A percentile compares a stretch with the other conserved stretches of the same genome.
Evolutionary conservation across 1,140 invertebrate genomes (phyloP).

Genomic region (Aphaenogaster floridana): DNA sequence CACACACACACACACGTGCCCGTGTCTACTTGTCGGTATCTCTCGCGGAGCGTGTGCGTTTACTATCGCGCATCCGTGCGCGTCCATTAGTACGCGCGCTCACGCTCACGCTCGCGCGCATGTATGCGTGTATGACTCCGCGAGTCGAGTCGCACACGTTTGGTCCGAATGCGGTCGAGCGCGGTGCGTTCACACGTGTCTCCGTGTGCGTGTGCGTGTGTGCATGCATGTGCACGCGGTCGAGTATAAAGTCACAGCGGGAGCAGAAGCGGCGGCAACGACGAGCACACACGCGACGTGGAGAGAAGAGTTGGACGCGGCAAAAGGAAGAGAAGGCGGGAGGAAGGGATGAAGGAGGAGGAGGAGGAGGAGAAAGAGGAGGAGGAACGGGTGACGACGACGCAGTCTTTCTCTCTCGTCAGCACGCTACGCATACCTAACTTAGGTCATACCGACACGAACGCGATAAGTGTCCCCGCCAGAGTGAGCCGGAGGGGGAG

Average conservation of each 20-base stretch:
- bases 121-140: too few species aligned
- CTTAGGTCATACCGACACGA: conserved; percentile 73
- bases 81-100: conserved; percentile 50
- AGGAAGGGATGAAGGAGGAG: background rate
- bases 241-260: conserved; percentile 68
- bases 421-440: conserved; percentile 72
- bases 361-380: background rate
- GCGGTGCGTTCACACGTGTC: conserved; percentile 6
- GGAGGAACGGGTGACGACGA: conserved; percentile 33
- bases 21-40: conserved; percentile 34
- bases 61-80: conserved; percentile 57
- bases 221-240: conserved; percentile 26
- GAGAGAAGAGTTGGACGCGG: conserved; percentile 54
- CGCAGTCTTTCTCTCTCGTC: conserved; percentile 48
- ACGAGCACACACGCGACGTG: conserved; percentile 66
- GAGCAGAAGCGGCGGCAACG: conserved; percentile 73
- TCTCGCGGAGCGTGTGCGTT: conserved; percentile 53
- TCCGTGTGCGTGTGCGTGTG: background rate
- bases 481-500: background rate
- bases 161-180: conserved; percentile 58
- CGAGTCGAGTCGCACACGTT: conserved; percentile 12
- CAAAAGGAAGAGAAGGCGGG: background rate
- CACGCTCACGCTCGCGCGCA: conserved; percentile 3
- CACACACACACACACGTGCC: background rate
- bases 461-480: conserved; percentile 78